A percentile compares a stretch with the other conserved stretches of the same genome.
These are phyloP conservation scores for Eristalinus sepulchralis DNA, from an alignment of 2,888 invertebrate species.

Conservation along the genomic window DNA sequence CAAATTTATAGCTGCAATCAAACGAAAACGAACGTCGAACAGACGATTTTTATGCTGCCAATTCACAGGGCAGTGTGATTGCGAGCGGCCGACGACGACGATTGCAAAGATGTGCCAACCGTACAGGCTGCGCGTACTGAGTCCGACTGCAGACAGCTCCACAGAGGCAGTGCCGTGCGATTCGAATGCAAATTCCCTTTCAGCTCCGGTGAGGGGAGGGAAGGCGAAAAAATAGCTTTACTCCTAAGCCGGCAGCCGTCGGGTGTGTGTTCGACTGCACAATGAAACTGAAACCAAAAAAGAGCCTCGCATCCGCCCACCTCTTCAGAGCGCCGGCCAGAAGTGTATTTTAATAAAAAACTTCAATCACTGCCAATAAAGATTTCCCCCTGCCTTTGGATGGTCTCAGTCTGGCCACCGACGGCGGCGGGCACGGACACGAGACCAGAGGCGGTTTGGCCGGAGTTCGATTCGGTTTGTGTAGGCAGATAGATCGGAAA, in stretches of 20 bases:
- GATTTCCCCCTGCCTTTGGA: conserved; percentile 49
- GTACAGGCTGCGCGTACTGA: not conserved
- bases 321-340: conserved; percentile 44
- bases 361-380: conserved; percentile 70
- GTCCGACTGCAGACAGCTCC: conserved; percentile 29
- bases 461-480: conserved; percentile 24
- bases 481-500: conserved; percentile 71
- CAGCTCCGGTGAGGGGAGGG: conserved; percentile 16
- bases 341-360: conserved; percentile 65
- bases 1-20: conserved; percentile 69
- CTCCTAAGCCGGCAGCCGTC: conserved; percentile 44
- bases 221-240: conserved; percentile 31
- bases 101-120: conserved; percentile 43
- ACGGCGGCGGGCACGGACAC: conserved; percentile 20
- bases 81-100: conserved; percentile 9
- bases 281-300: conserved; percentile 64
- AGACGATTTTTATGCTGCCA: conserved; percentile 69
- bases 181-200: conserved; percentile 66
- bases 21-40: conserved; percentile 61
- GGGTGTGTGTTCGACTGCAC: conserved; percentile 22
- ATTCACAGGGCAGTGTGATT: conserved; percentile 55
- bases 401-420: not conserved
- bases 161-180: conserved; percentile 45
- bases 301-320: conserved; percentile 13
- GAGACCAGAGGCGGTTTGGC: conserved; percentile 10